Base-by-base conservation (phyloP, 2,797 vertebrate species). In the Adrianichthys oophorus region DNA sequence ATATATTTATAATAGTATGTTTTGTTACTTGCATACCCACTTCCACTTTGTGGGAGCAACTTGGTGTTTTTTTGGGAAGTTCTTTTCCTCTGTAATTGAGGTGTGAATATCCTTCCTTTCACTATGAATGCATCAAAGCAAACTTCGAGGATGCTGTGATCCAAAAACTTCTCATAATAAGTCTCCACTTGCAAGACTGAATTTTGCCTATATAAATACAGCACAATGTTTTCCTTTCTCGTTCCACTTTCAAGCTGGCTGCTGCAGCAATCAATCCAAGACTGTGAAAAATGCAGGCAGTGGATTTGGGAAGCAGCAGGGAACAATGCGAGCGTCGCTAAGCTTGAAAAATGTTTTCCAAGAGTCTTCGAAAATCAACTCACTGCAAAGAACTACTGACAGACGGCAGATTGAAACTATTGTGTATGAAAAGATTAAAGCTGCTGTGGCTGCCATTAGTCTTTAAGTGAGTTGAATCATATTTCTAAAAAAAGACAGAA, bases 291-390 rank as follows among this genome's bases (percentile, higher is more conserved):
- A 80, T 74, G 79, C 72, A 68, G 62, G 57, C 76, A 69, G 76
- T 59, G 59, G 72, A 79, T 80, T 64, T 43, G 65, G 57, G 76
- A 79, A 80, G 82, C 74, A 78, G 74, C 74, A 67, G 68, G 78
- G 65, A 58, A 49, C 68, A 71, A 54, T 80, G 68, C 68, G 57
- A 45, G 48, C 72, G 75, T 77, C 71, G 71, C 82, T 76, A 75
- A 85, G 79, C 80, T 79, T 86, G 76, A 78, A 76, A 78, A 80
- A 85, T 82, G 71, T 80, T 80, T 77, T 78, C 71, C 68, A 59
- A 50, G 52, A 65, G 65, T 79, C 48, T 26, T 17, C 46, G 66
- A 50, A 78, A 85, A 67, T 68, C 78, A 41, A 71, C 41, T 59
- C 59, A 71, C 78, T 60, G 52, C 70, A 60, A 78, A 66, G 63